Evolutionary conservation across 2,888 invertebrate genomes (phyloP).

Genomic region (Siphlonurus alternatus): DNA sequence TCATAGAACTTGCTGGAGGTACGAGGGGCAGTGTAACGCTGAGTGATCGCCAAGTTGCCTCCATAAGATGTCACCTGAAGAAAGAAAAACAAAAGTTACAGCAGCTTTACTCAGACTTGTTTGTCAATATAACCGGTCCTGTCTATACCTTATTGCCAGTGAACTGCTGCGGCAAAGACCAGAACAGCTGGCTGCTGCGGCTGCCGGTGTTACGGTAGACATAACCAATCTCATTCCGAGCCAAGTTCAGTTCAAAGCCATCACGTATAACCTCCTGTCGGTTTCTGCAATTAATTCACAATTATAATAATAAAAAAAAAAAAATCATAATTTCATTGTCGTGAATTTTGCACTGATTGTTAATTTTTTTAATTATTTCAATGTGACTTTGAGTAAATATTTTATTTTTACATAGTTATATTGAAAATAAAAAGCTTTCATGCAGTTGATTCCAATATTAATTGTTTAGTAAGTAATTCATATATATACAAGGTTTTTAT

Average conservation of each 20-base stretch:
- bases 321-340: too few species aligned
- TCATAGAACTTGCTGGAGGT: constrained; percentile 41
- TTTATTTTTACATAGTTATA: too few species aligned
- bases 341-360: too few species aligned
- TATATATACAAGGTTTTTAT: too few species aligned
- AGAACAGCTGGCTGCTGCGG: constrained; percentile 38
- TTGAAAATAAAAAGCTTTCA: too few species aligned
- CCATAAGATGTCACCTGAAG: constrained; percentile 68
- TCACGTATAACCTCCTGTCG: constrained; percentile 26
- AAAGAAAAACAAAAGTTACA: constrained; percentile 12
- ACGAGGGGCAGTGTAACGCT: constrained; percentile 43
- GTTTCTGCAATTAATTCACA: too few species aligned
- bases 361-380: too few species aligned
- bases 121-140: too few species aligned
- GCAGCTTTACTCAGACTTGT: not conserved
- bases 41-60: constrained; percentile 56
- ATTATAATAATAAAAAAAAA: too few species aligned
- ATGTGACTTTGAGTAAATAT: too few species aligned
- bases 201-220: constrained; percentile 23
- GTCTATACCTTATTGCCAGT: constrained; percentile 37
- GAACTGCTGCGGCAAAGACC: constrained; percentile 54
- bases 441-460: too few species aligned
- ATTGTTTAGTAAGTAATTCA: too few species aligned
- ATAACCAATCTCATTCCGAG: constrained; percentile 44
- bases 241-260: constrained; percentile 35